Conservation (phyloP, 2,888 invertebrate genomes). For the Dicycla oo region DNA sequence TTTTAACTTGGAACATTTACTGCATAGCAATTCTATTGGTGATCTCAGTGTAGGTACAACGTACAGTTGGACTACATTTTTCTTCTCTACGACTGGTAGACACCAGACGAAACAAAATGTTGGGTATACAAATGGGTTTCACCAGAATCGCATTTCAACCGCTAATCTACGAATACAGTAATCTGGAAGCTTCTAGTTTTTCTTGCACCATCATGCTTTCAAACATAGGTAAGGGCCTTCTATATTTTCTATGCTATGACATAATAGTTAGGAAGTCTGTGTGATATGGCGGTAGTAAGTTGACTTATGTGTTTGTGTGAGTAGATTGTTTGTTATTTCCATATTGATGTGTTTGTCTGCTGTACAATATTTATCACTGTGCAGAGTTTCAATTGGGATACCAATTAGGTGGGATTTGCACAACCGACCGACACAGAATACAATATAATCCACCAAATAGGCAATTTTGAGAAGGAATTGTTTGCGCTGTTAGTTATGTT, state of each 20-base stretch:
- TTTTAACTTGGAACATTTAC: too few species aligned
- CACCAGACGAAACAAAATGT: not conserved
- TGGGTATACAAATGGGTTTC: not conserved
- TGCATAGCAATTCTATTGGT: too few species aligned
- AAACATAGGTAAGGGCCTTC: conserved; percentile 9
- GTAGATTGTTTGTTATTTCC: conserved; percentile 45
- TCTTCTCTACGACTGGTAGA: not conserved
- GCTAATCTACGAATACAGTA: too few species aligned
- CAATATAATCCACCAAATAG: not conserved
- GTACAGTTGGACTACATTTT: too few species aligned
- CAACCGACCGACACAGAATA: not conserved
- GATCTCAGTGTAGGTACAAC: too few species aligned
- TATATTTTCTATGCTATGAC: conserved; percentile 4
- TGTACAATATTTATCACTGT: conserved; percentile 35
- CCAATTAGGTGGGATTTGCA: conserved; percentile 17
- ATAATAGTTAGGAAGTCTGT: conserved; percentile 52
- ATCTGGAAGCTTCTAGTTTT: not conserved
- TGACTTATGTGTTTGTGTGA: conserved; percentile 41
- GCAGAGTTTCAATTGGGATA: conserved; percentile 25
- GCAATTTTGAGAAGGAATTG: not conserved
- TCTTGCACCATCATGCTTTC: not conserved
- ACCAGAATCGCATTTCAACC: too few species aligned
- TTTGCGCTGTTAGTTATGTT: not conserved
- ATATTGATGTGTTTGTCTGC: conserved; percentile 52
- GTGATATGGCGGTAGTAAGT: conserved; percentile 41